Evolutionary conservation across 2,113 vertebrate species (phyloP).

Genomic region (Microcebus tavaratra): DNA sequence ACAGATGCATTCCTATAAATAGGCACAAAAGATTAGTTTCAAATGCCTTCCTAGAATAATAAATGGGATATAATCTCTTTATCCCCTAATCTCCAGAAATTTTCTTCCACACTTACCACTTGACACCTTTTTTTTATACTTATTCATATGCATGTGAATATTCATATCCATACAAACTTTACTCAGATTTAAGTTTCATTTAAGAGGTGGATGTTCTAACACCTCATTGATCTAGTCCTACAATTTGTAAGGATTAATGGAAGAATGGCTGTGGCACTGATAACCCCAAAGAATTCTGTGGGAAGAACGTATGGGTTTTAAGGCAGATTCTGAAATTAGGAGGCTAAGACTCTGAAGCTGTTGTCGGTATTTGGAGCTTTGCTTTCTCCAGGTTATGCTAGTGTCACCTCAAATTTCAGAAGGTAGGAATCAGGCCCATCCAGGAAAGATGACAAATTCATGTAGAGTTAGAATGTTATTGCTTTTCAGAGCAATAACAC

Average conservation of each 20-base stretch:
- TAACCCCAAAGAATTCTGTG: not conserved
- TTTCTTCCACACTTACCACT: not conserved
- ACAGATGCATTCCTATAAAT: slow-evolving; percentile 12
- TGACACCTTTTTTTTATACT: not conserved
- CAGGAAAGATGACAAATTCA: not conserved
- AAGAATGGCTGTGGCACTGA: not conserved
- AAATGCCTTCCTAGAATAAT: slow-evolving; percentile 31
- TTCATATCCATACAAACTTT: not conserved
- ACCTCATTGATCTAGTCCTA: not conserved
- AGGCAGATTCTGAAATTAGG: not conserved
- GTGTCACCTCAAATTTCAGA: not conserved
- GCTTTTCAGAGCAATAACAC: not conserved
- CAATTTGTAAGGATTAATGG: not conserved
- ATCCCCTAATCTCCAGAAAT: slow-evolving; percentile 22
- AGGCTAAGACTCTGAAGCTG: not conserved
- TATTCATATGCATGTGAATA: not conserved
- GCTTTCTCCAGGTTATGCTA: not conserved
- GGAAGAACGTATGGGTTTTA: not conserved
- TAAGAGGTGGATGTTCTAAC: not conserved
- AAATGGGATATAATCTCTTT: slow-evolving; percentile 17
- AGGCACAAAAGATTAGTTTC: not conserved
- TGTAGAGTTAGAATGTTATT: not conserved
- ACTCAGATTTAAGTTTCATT: not conserved
- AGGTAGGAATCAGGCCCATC: not conserved
- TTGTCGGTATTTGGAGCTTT: not conserved